A percentile compares a stretch with the other conserved stretches of the same genome.
Evolutionary conservation across 2,888 invertebrate species (phyloP).

Genomic region (Hydroisotoma schaefferi): DNA sequence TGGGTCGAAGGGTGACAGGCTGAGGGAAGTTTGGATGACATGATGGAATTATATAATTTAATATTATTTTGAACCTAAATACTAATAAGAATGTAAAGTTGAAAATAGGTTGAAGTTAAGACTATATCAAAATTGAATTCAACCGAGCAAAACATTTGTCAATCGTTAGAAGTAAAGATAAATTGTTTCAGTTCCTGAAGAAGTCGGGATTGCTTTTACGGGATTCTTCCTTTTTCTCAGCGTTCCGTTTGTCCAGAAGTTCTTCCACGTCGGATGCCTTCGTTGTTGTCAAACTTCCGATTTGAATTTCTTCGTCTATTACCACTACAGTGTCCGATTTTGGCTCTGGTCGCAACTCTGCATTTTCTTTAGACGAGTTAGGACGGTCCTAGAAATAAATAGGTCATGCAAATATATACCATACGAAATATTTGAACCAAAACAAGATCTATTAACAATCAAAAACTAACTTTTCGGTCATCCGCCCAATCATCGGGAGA

Average conservation of each 20-base stretch:
- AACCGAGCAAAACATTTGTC: no score
- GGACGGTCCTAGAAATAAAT: slow-evolving; percentile 2
- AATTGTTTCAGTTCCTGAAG: slow-evolving; percentile 21
- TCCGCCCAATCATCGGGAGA: background rate
- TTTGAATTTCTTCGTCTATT: slow-evolving; percentile 31
- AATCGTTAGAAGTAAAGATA: no score
- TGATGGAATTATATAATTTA: no score
- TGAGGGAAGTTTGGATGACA: no score
- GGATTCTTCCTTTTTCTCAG: slow-evolving; percentile 60
- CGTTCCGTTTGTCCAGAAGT: slow-evolving; percentile 59
- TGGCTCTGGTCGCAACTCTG: background rate
- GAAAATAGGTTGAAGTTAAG: no score
- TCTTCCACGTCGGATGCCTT: slow-evolving; percentile 56
- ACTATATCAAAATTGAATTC: no score
- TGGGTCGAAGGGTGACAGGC: no score
- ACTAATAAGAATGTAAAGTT: no score
- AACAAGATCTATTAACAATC: background rate
- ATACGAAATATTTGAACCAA: no score
- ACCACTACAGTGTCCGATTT: background rate
- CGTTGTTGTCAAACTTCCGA: slow-evolving; percentile 35
- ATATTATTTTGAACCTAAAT: no score
- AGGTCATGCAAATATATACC: background rate
- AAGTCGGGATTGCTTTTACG: slow-evolving; percentile 55
- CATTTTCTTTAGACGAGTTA: background rate
- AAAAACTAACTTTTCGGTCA: background rate